Percentiles rank a stretch among this genome's conserved stretches.
These are phyloP conservation scores for Ditylenchus dipsaci DNA, from an alignment of 1,140 invertebrate genomes.

Conservation along the genomic window DNA sequence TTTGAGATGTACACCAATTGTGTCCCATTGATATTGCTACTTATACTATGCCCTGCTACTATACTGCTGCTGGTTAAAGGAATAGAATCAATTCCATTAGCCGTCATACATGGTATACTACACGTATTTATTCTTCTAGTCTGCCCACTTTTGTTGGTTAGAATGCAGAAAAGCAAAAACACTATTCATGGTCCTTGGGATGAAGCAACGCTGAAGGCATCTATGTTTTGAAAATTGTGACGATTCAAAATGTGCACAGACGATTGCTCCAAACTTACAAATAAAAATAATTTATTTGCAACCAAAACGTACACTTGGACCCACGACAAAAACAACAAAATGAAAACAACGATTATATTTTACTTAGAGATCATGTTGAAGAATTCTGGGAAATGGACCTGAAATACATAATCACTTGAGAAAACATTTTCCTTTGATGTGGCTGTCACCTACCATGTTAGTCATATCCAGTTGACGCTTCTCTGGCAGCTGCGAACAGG, in stretches of 20 bases:
- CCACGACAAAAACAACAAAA: no score
- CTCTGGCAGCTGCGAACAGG: constrained; percentile 5
- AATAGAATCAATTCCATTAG: constrained; percentile 60
- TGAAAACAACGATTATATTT: no score
- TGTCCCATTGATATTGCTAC: constrained; percentile 12
- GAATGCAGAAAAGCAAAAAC: constrained; percentile 74
- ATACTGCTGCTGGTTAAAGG: constrained; percentile 25
- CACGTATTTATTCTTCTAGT: constrained; percentile 61
- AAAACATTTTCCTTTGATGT: no score
- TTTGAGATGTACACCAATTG: constrained; percentile 1
- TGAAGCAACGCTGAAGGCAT: constrained; percentile 68
- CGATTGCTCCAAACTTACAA: no score
- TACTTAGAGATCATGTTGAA: neutral
- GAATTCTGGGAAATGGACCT: neutral
- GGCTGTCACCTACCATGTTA: neutral
- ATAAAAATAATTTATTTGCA: no score
- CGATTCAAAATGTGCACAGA: no score
- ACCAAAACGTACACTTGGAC: no score
- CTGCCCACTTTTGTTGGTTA: constrained; percentile 75
- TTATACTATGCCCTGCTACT: constrained; percentile 42
- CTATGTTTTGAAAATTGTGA: no score
- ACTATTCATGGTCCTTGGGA: constrained; percentile 94
- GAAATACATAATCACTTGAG: no score
- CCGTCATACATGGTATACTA: constrained; percentile 60
- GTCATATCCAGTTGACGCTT: neutral